Conservation (phyloP, 2,888 invertebrate genomes). For the Drosophila macrospina region DNA sequence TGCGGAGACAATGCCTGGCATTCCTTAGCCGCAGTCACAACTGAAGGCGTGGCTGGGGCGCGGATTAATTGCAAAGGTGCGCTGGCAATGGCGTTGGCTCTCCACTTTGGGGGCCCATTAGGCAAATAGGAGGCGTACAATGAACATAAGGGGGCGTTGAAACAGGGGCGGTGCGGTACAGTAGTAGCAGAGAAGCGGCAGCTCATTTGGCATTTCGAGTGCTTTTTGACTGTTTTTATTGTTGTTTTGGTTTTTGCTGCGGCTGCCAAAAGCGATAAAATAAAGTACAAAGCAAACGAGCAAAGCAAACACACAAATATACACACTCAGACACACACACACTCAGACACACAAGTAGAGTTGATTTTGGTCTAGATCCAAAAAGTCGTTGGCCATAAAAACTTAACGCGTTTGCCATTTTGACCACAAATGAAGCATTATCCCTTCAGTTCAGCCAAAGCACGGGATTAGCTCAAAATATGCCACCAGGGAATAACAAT, state of each 20-base stretch:
- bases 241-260: slow-evolving; percentile 72
- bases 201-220: slow-evolving; percentile 80
- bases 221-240: slow-evolving; percentile 80
- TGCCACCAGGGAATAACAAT: slow-evolving; percentile 61
- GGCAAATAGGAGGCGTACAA: slow-evolving; percentile 68
- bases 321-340: slow-evolving; percentile 16
- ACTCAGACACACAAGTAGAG: slow-evolving; percentile 23
- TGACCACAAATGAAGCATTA: slow-evolving; percentile 81
- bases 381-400: slow-evolving; percentile 79
- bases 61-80: slow-evolving; percentile 81
- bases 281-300: slow-evolving; percentile 77
- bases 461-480: slow-evolving; percentile 69
- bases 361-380: slow-evolving; percentile 76
- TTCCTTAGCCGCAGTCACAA: slow-evolving; percentile 59
- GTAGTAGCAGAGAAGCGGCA: slow-evolving; percentile 39
- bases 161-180: slow-evolving; percentile 19
- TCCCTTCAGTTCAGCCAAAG: slow-evolving; percentile 43
- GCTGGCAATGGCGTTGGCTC: slow-evolving; percentile 30
- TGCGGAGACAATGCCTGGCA: slow-evolving; percentile 35
- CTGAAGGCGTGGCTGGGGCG: slow-evolving; percentile 48
- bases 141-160: slow-evolving; percentile 1
- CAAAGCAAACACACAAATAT: slow-evolving; percentile 42
- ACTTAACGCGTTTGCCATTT: slow-evolving; percentile 81
- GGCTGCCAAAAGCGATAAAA: slow-evolving; percentile 79
- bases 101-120: slow-evolving; percentile 64